Evolutionary conservation across 2,797 vertebrate species (phyloP), one percentile per base, ranked within the genome.

Genomic region (Enteromius unitaeniatus): DNA sequence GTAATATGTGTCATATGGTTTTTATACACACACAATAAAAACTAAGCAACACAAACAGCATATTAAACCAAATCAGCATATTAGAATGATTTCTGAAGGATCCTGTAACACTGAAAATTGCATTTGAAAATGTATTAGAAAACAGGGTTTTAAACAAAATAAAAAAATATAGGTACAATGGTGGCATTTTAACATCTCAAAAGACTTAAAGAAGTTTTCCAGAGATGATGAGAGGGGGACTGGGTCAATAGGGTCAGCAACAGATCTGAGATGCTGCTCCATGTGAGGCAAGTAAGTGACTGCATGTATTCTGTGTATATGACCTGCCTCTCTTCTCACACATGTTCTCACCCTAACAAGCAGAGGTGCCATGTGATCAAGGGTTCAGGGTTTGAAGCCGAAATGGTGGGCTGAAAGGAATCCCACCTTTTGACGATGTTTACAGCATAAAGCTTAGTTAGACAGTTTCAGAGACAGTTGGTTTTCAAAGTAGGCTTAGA

Each of bases 341-440:
- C 19, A 7, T n/a, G 76, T 21, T 47, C 28, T 34, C 62, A 51
- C 51, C 6, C 51, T 47, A 21, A 60, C 15, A 78, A 62, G 40
- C 23, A 78, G 11, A 60, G 14, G n/a, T 19, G 75, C 37, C 0
- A 1, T 79, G 47, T 69, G 8, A 62, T 81, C 7, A 21, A 51
- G 28, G n/a, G 26, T 34, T 72, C 31, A 9, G 8, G 49, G 6
- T 37, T 70, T 42, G 51, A 19, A 84, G 62, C 19, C 42, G 26
- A 8, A 53, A 40, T 17, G 2, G 21, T 45, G 21, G 45, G 34
- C 60, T 40, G 26, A 40, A 69, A 68, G 17, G 17, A 68, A 26
- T 51, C 49, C 53, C 21, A 49, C 10, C 14, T 53, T 83, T 73
- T 87, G 76, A 76, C 42, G 28, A 51, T 74, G 64, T 70, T 75